A percentile compares a stretch with the other conserved stretches of the same genome.
Evolutionary conservation across 1,140 invertebrate species (phyloP).

Genomic region (Myzus persicae): DNA sequence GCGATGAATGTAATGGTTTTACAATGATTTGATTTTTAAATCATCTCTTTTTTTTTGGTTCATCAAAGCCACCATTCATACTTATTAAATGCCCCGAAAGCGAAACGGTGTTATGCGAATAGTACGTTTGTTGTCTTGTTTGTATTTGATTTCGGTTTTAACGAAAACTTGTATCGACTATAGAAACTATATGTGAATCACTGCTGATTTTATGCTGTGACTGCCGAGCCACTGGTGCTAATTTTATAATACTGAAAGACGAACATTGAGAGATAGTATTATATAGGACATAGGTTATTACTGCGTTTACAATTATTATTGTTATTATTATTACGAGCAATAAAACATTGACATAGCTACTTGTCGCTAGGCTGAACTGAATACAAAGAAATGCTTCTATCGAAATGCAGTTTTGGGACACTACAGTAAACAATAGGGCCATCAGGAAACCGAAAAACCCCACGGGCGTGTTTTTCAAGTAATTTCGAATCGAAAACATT

Average conservation of each 20-base stretch:
- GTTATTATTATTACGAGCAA: not conserved
- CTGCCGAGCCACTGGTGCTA: not conserved
- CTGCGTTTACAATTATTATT: not conserved
- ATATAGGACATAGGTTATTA: not conserved
- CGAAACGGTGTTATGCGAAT: not conserved
- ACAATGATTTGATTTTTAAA: not conserved
- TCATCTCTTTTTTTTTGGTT: not conserved
- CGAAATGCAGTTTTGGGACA: not conserved
- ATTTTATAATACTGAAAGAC: not conserved
- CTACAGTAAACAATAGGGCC: not conserved
- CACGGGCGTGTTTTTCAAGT: not conserved
- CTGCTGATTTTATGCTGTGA: not conserved
- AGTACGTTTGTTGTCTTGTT: not conserved
- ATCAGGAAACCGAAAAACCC: not conserved
- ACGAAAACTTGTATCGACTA: not conserved
- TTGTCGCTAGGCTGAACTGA: not conserved
- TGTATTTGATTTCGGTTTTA: not conserved
- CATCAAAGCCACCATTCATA: not conserved
- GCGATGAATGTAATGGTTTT: not conserved
- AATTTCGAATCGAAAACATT: not conserved
- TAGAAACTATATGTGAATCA: not conserved
- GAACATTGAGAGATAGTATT: not conserved
- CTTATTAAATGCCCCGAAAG: not conserved
- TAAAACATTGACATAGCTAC: not conserved
- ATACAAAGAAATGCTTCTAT: not conserved